Evolutionary conservation across 2,888 invertebrate species (phyloP).

Genomic region (Diloba caeruleocephala): DNA sequence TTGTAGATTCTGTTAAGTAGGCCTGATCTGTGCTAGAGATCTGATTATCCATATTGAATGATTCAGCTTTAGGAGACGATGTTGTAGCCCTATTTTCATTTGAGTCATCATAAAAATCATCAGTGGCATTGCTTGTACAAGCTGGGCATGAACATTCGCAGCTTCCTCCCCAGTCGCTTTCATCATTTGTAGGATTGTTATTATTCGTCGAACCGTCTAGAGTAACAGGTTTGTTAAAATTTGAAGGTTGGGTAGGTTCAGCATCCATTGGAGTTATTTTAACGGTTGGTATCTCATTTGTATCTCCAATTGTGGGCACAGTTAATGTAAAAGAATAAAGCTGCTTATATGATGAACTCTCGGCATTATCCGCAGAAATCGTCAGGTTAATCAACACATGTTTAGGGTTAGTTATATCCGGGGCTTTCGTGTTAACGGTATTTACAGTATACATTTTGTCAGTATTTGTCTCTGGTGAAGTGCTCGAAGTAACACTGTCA

Average conservation of each 20-base stretch:
- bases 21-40: slow-evolving; percentile 42
- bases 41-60: slow-evolving; percentile 26
- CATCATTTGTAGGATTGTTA: slow-evolving; percentile 60
- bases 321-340: slow-evolving; percentile 95
- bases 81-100: slow-evolving; percentile 63
- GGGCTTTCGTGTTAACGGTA: slow-evolving; percentile 70
- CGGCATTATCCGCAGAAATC: slow-evolving; percentile 91
- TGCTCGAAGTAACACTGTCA: slow-evolving; percentile 54
- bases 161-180: slow-evolving; percentile 89
- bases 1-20: slow-evolving; percentile 45
- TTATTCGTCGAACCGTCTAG: slow-evolving; percentile 71
- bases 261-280: slow-evolving; percentile 86
- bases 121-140: slow-evolving; percentile 82
- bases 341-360: slow-evolving; percentile 87
- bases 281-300: slow-evolving; percentile 86
- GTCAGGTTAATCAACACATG: slow-evolving; percentile 95
- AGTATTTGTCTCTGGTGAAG: slow-evolving; percentile 51
- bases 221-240: slow-evolving; percentile 81
- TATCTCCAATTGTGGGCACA: slow-evolving; percentile 91
- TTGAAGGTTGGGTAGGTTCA: slow-evolving; percentile 78
- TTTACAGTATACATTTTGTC: slow-evolving; percentile 62
- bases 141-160: slow-evolving; percentile 93
- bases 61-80: slow-evolving; percentile 30
- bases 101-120: slow-evolving; percentile 80
- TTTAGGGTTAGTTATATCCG: slow-evolving; percentile 83